Conservation (phyloP, 1,140 invertebrate genomes). For the Augochlora pura region DNA sequence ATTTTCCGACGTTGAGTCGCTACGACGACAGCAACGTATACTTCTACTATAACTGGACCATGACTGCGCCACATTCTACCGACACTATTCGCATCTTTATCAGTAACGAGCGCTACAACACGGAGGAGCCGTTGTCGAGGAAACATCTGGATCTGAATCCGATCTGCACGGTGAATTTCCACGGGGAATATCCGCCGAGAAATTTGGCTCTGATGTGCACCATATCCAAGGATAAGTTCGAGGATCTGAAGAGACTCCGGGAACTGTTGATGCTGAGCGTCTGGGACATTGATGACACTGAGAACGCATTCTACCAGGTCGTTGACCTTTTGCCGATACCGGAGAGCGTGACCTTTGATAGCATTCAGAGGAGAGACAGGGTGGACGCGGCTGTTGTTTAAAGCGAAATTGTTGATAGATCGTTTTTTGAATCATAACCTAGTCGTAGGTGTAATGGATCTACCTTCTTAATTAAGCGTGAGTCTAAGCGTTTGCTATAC, state of each 20-base stretch:
- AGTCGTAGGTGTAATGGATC: too few species aligned
- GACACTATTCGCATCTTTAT: background rate
- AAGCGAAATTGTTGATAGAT: background rate
- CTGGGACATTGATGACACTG: slow-evolving; percentile 11
- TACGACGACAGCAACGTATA: background rate
- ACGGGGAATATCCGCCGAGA: background rate
- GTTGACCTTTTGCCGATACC: background rate
- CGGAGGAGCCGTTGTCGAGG: background rate
- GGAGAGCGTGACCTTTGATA: background rate
- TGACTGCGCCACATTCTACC: background rate
- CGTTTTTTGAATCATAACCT: too few species aligned
- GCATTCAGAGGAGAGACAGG: background rate
- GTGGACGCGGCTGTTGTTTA: background rate
- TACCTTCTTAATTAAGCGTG: too few species aligned
- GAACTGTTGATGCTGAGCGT: slow-evolving; percentile 12
- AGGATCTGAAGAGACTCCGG: background rate
- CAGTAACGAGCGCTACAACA: background rate
- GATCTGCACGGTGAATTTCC: background rate
- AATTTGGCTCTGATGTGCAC: background rate
- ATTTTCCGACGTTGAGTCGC: background rate
- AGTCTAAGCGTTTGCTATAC: too few species aligned
- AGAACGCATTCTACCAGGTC: slow-evolving; percentile 19
- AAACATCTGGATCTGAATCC: slow-evolving; percentile 12
- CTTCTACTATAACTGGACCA: background rate
- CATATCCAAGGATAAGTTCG: background rate